These are phyloP conservation scores for Trachelipus rathkii DNA, from an alignment of 1,140 invertebrate species.

Conservation along the genomic window DNA sequence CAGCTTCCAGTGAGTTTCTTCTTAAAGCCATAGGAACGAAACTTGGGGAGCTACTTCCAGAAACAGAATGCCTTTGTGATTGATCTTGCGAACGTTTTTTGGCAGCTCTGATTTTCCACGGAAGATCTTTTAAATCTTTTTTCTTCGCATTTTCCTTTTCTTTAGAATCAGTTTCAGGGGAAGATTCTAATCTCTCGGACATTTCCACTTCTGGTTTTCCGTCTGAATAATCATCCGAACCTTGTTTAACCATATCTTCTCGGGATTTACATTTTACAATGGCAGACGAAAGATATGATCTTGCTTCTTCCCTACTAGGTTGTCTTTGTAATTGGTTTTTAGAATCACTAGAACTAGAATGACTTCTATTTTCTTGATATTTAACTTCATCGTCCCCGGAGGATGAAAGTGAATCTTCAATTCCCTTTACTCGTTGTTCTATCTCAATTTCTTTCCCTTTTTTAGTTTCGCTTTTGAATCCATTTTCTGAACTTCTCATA, in stretches of 20 bases:
- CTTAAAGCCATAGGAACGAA: background rate
- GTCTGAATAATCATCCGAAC: conserved; percentile 27
- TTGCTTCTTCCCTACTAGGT: conserved; percentile 33
- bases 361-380: background rate
- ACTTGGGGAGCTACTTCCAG: background rate
- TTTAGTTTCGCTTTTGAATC: background rate
- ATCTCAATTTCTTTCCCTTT: background rate
- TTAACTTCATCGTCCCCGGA: conserved; percentile 6
- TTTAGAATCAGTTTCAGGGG: background rate
- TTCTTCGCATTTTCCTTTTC: conserved; percentile 22
- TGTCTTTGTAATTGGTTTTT: conserved; percentile 25
- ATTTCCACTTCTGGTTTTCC: conserved; percentile 22
- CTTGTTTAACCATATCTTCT: conserved; percentile 37
- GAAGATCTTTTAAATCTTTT: conserved; percentile 39
- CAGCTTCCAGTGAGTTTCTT: background rate
- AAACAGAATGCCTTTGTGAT: background rate
- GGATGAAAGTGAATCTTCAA: conserved; percentile 8
- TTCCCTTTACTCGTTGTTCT: background rate
- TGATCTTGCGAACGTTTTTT: conserved; percentile 30
- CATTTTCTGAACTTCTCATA: background rate
- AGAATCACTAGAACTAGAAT: background rate
- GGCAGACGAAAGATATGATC: conserved; percentile 31
- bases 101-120: conserved; percentile 44
- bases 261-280: conserved; percentile 39
- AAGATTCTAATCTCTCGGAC: conserved; percentile 5